These are phyloP conservation scores for Pygoscelis adeliae DNA, from an alignment of 2,113 vertebrate species.

Conservation along the genomic window DNA sequence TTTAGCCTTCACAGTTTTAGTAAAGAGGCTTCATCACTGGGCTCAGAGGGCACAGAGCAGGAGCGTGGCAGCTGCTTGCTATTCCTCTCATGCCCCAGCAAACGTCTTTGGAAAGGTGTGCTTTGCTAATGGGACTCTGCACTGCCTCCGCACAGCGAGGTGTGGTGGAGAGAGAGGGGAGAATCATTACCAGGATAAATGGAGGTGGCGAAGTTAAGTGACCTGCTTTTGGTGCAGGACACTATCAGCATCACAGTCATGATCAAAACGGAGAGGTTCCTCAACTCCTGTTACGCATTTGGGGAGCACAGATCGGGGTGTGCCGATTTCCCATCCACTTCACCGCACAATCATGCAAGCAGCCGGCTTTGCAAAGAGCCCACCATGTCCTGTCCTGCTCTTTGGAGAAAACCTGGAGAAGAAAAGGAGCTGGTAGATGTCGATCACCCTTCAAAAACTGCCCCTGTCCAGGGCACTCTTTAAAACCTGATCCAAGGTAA, in stretches of 20 bases:
- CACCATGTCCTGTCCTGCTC: neutral
- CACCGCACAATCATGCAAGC: accelerated
- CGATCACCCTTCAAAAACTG: neutral
- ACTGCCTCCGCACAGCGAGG: neutral
- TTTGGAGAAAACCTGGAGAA: neutral
- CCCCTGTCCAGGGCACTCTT: neutral
- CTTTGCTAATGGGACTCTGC: neutral
- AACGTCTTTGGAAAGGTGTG: neutral
- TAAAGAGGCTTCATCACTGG: neutral
- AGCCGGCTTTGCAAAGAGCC: neutral
- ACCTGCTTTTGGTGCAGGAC: neutral
- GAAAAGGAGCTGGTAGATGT: neutral
- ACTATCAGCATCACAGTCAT: accelerated
- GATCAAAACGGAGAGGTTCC: neutral
- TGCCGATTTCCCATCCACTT: accelerated
- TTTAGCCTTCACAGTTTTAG: neutral
- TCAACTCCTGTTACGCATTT: neutral
- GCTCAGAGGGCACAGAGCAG: neutral
- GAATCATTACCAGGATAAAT: neutral
- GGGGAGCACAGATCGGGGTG: too few relatives aligned
- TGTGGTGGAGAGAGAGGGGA: neutral
- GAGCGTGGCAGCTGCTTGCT: neutral
- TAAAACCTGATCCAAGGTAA: neutral
- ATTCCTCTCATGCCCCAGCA: neutral
- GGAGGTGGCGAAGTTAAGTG: neutral